Conservation (phyloP, 2,888 invertebrate genomes). For the Erebia aethiops region DNA sequence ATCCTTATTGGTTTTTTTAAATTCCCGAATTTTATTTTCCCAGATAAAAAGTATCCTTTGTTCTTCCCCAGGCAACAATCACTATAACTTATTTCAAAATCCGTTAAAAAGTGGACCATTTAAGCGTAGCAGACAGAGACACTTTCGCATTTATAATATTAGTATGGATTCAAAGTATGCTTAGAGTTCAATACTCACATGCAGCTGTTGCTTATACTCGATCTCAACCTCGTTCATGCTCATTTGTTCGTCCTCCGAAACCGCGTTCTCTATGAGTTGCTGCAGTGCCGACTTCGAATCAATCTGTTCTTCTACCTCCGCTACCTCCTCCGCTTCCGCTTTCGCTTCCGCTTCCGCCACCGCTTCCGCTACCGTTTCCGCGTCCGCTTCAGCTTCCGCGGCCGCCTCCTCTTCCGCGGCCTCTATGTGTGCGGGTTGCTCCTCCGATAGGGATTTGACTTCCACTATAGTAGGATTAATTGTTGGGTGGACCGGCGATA, state of each 20-base stretch:
- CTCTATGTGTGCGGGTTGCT: slow-evolving; percentile 1
- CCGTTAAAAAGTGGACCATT: no score
- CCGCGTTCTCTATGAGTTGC: slow-evolving; percentile 52
- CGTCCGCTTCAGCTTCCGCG: background rate
- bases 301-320: slow-evolving; percentile 15
- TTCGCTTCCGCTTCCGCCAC: slow-evolving; percentile 7
- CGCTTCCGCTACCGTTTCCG: slow-evolving; percentile 17
- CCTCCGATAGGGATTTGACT: slow-evolving; percentile 49
- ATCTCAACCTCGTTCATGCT: slow-evolving; percentile 43
- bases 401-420: slow-evolving; percentile 23
- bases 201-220: slow-evolving; percentile 43
- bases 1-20: no score
- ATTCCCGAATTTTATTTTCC: no score
- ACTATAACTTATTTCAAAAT: no score
- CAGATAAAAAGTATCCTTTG: no score
- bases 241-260: slow-evolving; percentile 33
- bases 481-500: slow-evolving; percentile 45
- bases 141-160: no score
- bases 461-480: slow-evolving; percentile 51
- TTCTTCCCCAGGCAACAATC: no score
- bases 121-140: no score
- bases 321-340: slow-evolving; percentile 6
- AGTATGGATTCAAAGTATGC: background rate
- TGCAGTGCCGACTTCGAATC: slow-evolving; percentile 50
- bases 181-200: slow-evolving; percentile 31